These are phyloP conservation scores for Agapostemon virescens DNA, from an alignment of 2,888 invertebrate species.

Conservation along the genomic window DNA sequence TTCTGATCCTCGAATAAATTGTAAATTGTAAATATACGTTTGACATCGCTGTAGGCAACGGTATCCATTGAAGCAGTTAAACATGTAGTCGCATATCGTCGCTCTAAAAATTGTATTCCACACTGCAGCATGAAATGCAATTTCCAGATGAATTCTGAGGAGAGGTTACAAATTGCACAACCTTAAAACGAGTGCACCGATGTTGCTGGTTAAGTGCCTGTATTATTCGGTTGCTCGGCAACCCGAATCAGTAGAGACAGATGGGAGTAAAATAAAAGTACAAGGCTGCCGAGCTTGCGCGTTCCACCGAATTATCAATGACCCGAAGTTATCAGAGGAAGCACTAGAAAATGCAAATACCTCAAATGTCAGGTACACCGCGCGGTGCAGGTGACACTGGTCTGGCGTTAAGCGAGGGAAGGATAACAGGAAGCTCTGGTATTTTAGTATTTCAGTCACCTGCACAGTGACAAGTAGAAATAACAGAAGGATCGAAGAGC, in stretches of 20 bases:
- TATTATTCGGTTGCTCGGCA: not conserved
- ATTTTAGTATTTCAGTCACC: not conserved
- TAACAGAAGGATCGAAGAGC: not conserved
- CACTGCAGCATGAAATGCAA: too few relatives aligned
- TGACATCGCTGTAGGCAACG: not conserved
- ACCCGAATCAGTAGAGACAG: not conserved
- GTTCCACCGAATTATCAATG: not conserved
- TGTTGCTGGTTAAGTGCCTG: not conserved
- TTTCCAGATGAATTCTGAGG: too few relatives aligned
- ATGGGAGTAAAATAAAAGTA: not conserved
- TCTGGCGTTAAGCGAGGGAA: not conserved
- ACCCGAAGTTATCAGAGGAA: not conserved
- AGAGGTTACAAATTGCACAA: not conserved
- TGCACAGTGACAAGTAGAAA: slow-evolving; percentile 5
- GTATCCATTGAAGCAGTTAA: not conserved
- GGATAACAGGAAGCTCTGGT: not conserved
- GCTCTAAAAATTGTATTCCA: too few relatives aligned
- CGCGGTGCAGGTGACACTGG: not conserved
- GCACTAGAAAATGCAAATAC: not conserved
- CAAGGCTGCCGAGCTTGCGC: not conserved
- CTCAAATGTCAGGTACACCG: not conserved
- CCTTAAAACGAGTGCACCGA: not conserved
- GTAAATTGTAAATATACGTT: not conserved
- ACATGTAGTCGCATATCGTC: not conserved
- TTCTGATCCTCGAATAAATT: too few relatives aligned